A percentile compares a stretch with the other conserved stretches of the same genome.
phyloP scores from a whole-genome alignment of 2,113 vertebrate genomes.

The Kryptolebias marmoratus region DNA sequence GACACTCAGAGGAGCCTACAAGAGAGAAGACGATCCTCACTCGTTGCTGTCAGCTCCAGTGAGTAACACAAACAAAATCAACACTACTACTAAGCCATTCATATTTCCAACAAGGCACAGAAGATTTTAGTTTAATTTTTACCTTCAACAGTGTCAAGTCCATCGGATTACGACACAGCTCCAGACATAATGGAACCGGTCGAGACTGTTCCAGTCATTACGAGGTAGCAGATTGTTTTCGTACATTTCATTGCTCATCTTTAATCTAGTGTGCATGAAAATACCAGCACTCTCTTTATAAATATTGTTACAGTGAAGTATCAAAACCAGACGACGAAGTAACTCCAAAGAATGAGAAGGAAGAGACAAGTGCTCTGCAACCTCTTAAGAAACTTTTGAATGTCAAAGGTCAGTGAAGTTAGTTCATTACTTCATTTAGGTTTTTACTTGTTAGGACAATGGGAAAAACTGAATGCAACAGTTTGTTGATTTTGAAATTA shows the following conservation, averaged over 20 bases:
- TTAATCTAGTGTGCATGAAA: constrained; percentile 2
- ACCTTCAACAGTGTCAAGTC: constrained; percentile 76
- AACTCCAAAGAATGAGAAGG: constrained; percentile 81
- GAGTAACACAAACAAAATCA: constrained; percentile 27
- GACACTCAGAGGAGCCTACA: constrained; percentile 49
- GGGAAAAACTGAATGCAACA: too few species aligned
- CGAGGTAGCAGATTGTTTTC: constrained; percentile 75
- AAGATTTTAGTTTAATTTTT: not conserved
- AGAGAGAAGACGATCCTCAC: constrained; percentile 68
- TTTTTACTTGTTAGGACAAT: not conserved
- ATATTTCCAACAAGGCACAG: not conserved
- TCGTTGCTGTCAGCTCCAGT: constrained; percentile 75
- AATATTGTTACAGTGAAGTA: constrained; percentile 75
- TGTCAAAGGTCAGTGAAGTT: constrained; percentile 86
- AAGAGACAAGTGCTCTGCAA: constrained; percentile 78
- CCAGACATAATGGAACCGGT: constrained; percentile 84
- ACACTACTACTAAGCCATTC: not conserved
- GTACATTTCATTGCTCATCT: not conserved
- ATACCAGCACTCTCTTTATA: not conserved
- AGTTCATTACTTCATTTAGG: not conserved
- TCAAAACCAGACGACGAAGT: constrained; percentile 80
- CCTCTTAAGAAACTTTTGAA: constrained; percentile 84
- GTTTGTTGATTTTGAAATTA: not conserved
- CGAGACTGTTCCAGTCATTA: constrained; percentile 74
- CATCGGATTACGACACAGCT: constrained; percentile 90